These are phyloP conservation scores for Polydrusus cervinus DNA, from an alignment of 2,888 invertebrate species.

Conservation along the genomic window DNA sequence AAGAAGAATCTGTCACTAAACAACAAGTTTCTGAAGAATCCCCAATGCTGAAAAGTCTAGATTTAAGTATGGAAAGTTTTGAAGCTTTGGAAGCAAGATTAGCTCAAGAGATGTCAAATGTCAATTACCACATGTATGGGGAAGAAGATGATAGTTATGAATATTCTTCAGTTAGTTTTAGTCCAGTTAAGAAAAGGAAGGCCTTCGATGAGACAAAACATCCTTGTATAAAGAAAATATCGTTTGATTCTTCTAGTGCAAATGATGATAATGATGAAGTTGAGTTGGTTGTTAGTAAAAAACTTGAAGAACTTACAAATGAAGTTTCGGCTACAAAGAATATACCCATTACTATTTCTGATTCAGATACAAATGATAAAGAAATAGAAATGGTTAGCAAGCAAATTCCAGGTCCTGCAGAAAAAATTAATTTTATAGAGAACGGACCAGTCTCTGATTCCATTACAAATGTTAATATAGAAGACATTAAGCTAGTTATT, in stretches of 20 bases:
- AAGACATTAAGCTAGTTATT: no score
- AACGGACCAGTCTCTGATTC: no score
- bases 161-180: constrained; percentile 47
- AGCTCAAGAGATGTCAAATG: constrained; percentile 63
- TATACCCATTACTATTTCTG: neutral
- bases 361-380: neutral
- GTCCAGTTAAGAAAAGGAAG: constrained; percentile 52
- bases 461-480: no score
- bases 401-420: no score
- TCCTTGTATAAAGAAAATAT: constrained; percentile 11
- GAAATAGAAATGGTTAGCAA: no score
- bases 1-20: neutral
- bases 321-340: neutral
- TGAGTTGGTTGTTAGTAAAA: constrained; percentile 5
- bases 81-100: constrained; percentile 69
- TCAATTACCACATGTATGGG: constrained; percentile 52
- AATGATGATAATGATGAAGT: constrained; percentile 6
- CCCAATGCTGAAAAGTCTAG: constrained; percentile 57
- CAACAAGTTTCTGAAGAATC: neutral
- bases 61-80: constrained; percentile 68
- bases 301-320: neutral
- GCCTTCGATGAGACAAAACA: constrained; percentile 37
- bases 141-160: constrained; percentile 59
- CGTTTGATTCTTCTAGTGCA: constrained; percentile 4
- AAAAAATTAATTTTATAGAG: no score